phyloP scores from a whole-genome alignment of 2,888 invertebrate species.

The Branchipolynoe longqiensis region DNA sequence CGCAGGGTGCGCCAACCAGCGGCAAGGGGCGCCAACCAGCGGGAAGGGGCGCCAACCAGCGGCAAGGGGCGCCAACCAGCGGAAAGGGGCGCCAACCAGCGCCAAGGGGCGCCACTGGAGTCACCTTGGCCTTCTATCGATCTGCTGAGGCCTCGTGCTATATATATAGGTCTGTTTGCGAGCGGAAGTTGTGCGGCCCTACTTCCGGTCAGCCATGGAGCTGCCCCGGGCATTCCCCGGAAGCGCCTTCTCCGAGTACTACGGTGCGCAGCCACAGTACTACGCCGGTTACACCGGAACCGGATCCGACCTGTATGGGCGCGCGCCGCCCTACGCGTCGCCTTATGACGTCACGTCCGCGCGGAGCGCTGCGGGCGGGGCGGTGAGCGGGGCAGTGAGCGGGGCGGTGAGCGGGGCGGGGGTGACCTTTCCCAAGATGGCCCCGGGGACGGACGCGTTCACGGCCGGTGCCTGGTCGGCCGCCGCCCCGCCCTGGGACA shows the following conservation, averaged over 20 bases:
- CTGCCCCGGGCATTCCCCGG: slow-evolving; percentile 44
- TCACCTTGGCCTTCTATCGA: no score
- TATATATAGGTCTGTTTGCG: no score
- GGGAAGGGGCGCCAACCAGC: no score
- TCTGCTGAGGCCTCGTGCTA: no score
- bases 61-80: no score
- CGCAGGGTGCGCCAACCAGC: no score
- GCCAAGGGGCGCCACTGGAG: no score
- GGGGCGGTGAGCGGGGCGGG: no score
- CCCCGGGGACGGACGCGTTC: background rate
- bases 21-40: no score
- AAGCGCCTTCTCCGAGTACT: slow-evolving; percentile 59
- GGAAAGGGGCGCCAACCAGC: no score
- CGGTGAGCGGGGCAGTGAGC: background rate
- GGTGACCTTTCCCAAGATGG: background rate
- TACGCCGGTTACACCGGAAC: slow-evolving; percentile 25
- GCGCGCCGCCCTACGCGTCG: slow-evolving; percentile 1
- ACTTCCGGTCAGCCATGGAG: no score
- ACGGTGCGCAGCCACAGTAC: slow-evolving; percentile 16
- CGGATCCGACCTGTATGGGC: slow-evolving; percentile 18
- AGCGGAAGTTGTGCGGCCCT: no score
- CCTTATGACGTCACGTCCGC: slow-evolving; percentile 9
- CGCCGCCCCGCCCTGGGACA: background rate
- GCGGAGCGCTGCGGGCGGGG: background rate
- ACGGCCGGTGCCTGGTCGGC: background rate